Base-by-base conservation (phyloP, 2,797 vertebrate genomes). In the Antennarius maculatus region DNA sequence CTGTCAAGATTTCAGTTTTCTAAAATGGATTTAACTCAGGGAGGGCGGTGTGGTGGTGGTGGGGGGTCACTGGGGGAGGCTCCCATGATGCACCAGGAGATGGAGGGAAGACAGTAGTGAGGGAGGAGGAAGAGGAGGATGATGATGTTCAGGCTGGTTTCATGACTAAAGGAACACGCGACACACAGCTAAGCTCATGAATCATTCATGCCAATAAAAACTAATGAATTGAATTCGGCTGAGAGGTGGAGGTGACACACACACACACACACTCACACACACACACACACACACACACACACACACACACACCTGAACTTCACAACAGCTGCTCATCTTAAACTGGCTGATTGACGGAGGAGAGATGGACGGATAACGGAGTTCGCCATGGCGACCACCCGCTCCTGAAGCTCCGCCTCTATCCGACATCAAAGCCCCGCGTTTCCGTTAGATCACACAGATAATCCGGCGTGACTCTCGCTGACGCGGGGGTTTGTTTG, bases 141-240 rank as follows among this genome's bases (percentile, higher is more conserved):
- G 31, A 5, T 34, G 8, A 1, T 6, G 31, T 61, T 61, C 27
- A 45, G 64, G 47, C 23, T 53, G 46, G 60, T 56, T 53, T 62
- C 15, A 34, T 34, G 31, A 34, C 31, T 34, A 8, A 34, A 34
- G 31, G 5, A 34, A 34, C 5, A 34, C 31, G 31, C 31, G 5
- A 5, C 31, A 34, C 7, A 61, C 66, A 56, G 51, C 57, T 16
- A 1, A 3, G 41, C 62, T 82, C 61, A 69, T 76, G 69, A 56
- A 66, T 70, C 76, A 80, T 83, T 83, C 74, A 82, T 60, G 54
- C 54, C 72, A 77, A 83, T 82, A 74, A 83, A 74, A 63, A 17
- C 57, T 62, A 81, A 85, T 77, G 64, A 77, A 79, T 31, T 71
- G 52, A 83, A 79, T 63, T 75, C 54, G 54, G 17, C 43, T 12